A percentile compares a stretch with the other conserved stretches of the same genome.
Evolutionary conservation across 1,140 invertebrate genomes (phyloP).

Genomic region (Metaphire vulgaris): DNA sequence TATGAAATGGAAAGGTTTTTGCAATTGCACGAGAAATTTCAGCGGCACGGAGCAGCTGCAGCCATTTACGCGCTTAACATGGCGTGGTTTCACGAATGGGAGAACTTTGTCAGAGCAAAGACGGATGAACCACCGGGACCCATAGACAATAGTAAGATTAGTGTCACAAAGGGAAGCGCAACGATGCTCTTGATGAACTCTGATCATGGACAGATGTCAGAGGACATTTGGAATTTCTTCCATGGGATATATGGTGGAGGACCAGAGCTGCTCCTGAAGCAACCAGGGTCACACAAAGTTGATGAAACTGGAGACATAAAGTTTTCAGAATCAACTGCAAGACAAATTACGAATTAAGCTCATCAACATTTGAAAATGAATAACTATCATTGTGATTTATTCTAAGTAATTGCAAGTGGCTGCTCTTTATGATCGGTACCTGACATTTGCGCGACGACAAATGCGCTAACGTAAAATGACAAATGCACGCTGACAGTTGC

Average conservation of each 20-base stretch:
- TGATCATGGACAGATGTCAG: conserved; percentile 74
- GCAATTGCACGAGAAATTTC: conserved; percentile 61
- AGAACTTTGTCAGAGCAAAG: conserved; percentile 73
- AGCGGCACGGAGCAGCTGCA: conserved; percentile 56
- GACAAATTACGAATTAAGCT: not conserved
- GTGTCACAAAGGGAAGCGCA: conserved; percentile 56
- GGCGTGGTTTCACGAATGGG: conserved; percentile 83
- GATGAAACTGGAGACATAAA: not conserved
- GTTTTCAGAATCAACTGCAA: not conserved
- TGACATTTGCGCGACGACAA: no score
- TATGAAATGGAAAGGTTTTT: conserved; percentile 71
- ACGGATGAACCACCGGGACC: conserved; percentile 70
- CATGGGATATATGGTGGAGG: conserved; percentile 76
- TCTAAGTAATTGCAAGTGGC: no score
- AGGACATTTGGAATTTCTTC: conserved; percentile 78
- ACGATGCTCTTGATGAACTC: conserved; percentile 59
- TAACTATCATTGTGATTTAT: no score
- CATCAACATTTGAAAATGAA: no score
- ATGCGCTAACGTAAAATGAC: no score
- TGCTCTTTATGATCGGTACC: no score
- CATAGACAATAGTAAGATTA: conserved; percentile 73
- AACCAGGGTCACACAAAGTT: conserved; percentile 20
- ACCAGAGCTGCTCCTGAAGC: conserved; percentile 64
- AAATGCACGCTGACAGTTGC: no score
- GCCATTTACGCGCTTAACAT: conserved; percentile 76